Conservation (phyloP, 2,113 vertebrate genomes). For the Bujurquina vittata region DNA sequence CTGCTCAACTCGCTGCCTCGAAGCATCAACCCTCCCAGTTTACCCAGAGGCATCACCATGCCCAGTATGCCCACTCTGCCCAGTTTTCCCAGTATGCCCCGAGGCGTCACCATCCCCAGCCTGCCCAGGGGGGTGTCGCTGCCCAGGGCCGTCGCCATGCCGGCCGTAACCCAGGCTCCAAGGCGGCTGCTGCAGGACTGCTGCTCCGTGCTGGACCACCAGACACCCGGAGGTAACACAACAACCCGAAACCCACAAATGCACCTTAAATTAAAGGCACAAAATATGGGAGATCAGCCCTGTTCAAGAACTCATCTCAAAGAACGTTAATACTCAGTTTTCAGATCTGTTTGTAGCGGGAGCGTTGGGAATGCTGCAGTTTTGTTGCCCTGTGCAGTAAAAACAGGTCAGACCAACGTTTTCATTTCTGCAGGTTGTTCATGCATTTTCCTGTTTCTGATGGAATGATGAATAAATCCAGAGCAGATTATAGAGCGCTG, state of each 20-base stretch:
- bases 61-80: constrained; percentile 46
- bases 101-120: constrained; percentile 41
- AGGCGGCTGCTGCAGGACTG: constrained; percentile 62
- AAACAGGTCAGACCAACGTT: neutral
- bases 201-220: constrained; percentile 65
- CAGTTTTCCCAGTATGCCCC: constrained; percentile 45
- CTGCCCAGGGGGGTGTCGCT: constrained; percentile 50
- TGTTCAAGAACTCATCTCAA: no score
- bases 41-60: constrained; percentile 46
- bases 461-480: constrained; percentile 62
- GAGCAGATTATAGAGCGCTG: constrained; percentile 61
- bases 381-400: neutral
- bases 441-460: constrained; percentile 11
- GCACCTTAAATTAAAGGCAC: neutral
- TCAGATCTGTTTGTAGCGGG: no score
- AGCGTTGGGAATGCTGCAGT: no score
- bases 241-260: neutral
- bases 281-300: neutral
- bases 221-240: constrained; percentile 44
- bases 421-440: constrained; percentile 23
- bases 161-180: constrained; percentile 38
- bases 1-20: constrained; percentile 23
- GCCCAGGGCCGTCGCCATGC: constrained; percentile 37
- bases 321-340: no score
- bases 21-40: neutral